Percentiles rank a stretch among this genome's conserved stretches.
phyloP scores from a whole-genome alignment of 2,888 invertebrate species.

The Anoplius nigerrimus region DNA sequence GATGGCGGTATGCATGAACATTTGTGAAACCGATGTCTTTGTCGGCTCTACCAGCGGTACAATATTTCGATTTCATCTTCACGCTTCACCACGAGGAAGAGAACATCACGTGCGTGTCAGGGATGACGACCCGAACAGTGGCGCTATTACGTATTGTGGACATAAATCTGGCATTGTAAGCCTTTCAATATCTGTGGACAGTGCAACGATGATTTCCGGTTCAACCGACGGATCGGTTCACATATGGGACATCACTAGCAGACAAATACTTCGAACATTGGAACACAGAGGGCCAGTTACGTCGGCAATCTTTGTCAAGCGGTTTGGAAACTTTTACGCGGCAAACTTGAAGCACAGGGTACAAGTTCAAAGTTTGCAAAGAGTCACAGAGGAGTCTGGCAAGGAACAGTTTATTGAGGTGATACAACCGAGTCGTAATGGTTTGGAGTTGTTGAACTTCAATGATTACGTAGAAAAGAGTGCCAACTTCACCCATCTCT shows the following conservation, averaged over 20 bases:
- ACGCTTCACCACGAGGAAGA: constrained; percentile 81
- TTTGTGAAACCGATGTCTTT: constrained; percentile 83
- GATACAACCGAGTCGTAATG: constrained; percentile 38
- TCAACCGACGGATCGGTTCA: constrained; percentile 85
- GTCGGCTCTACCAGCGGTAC: constrained; percentile 85
- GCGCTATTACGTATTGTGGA: constrained; percentile 78
- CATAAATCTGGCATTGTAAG: constrained; percentile 84
- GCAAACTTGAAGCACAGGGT: constrained; percentile 79
- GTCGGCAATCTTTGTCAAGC: constrained; percentile 82
- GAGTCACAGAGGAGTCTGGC: constrained; percentile 78
- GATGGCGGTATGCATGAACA: constrained; percentile 82
- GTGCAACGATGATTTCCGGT: constrained; percentile 84
- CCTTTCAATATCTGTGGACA: constrained; percentile 84
- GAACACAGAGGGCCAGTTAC: constrained; percentile 85
- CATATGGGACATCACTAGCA: constrained; percentile 88
- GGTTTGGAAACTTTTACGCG: constrained; percentile 79
- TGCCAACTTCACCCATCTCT: not conserved
- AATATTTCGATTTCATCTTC: constrained; percentile 83
- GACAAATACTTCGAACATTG: constrained; percentile 83
- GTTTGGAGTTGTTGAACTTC: constrained; percentile 43
- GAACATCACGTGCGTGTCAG: constrained; percentile 78
- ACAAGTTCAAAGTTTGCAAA: constrained; percentile 80
- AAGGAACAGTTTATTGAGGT: constrained; percentile 73
- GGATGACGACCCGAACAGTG: constrained; percentile 62
- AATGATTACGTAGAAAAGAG: constrained; percentile 40